These are phyloP conservation scores for Fragum fragum DNA, from an alignment of 2,888 invertebrate genomes.

Conservation along the genomic window DNA sequence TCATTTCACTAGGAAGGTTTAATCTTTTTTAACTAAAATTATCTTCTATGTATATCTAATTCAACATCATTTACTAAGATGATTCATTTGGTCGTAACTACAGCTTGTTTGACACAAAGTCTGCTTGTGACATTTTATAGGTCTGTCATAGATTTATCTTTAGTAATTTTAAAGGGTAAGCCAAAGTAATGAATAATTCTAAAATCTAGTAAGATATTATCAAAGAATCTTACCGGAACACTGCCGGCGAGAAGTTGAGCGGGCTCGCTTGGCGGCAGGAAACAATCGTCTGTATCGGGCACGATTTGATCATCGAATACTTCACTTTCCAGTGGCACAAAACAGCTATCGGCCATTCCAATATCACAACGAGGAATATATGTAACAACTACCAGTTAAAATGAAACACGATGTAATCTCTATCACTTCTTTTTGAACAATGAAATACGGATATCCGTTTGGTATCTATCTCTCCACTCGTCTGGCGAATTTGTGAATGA, in stretches of 20 bases:
- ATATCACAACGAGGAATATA: slow-evolving; percentile 19
- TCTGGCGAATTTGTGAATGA: slow-evolving; percentile 63
- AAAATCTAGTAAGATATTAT: slow-evolving; percentile 36
- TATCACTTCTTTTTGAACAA: slow-evolving; percentile 23
- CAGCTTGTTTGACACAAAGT: no score
- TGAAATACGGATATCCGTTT: slow-evolving; percentile 17
- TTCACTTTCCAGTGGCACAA: slow-evolving; percentile 70
- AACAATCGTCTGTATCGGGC: slow-evolving; percentile 82
- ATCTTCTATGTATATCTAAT: no score
- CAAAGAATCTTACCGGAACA: slow-evolving; percentile 63
- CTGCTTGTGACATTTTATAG: no score
- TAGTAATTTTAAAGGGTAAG: no score
- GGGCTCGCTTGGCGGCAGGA: slow-evolving; percentile 75
- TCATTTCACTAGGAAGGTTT: no score
- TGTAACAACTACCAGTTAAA: slow-evolving; percentile 3
- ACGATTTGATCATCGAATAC: slow-evolving; percentile 84
- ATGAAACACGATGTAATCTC: background rate
- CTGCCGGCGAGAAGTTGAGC: slow-evolving; percentile 42
- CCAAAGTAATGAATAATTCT: no score
- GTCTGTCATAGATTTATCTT: no score
- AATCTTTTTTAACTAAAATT: no score
- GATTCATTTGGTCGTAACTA: no score
- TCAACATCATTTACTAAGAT: no score
- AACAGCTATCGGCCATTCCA: slow-evolving; percentile 81
- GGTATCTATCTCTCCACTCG: slow-evolving; percentile 40